These are phyloP conservation scores for Loris lydekkerianus DNA, from an alignment of 2,797 vertebrate species.

Conservation along the genomic window DNA sequence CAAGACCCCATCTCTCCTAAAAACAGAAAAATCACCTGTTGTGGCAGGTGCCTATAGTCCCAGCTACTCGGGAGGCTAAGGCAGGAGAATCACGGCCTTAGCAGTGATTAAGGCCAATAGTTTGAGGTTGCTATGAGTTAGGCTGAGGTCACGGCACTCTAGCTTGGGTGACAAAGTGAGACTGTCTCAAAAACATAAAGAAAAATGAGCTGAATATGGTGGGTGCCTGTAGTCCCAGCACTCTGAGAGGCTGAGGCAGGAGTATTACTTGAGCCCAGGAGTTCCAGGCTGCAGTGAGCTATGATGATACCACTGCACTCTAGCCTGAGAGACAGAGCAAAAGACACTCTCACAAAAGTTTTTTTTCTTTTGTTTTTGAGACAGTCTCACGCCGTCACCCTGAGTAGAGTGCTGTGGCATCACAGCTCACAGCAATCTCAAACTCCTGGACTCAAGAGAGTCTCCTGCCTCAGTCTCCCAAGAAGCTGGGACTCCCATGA, in stretches of 20 bases:
- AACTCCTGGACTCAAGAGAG: too few species aligned
- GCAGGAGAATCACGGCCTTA: not conserved
- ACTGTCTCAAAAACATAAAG: not conserved
- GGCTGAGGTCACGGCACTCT: too few species aligned
- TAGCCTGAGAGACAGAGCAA: not conserved
- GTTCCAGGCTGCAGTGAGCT: not conserved
- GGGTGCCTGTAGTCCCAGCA: not conserved
- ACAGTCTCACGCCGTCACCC: too few species aligned
- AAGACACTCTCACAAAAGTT: not conserved
- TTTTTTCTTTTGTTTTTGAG: too few species aligned
- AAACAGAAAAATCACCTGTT: not conserved
- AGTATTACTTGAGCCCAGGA: not conserved
- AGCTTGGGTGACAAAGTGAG: not conserved
- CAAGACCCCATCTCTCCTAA: too few species aligned
- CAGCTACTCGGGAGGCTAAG: not conserved
- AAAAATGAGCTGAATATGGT: not conserved
- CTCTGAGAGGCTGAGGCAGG: not conserved
- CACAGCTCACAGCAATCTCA: too few species aligned
- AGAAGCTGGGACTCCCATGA: too few species aligned
- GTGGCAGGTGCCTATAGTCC: too few species aligned
- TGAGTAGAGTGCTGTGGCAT: too few species aligned
- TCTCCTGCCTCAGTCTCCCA: too few species aligned
- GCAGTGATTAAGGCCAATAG: not conserved
- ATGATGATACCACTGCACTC: not conserved
- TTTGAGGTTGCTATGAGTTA: too few species aligned